A percentile compares a stretch with the other conserved stretches of the same genome.
These are phyloP conservation scores for Watsonalla binaria DNA, from an alignment of 2,888 invertebrate genomes.

Conservation along the genomic window DNA sequence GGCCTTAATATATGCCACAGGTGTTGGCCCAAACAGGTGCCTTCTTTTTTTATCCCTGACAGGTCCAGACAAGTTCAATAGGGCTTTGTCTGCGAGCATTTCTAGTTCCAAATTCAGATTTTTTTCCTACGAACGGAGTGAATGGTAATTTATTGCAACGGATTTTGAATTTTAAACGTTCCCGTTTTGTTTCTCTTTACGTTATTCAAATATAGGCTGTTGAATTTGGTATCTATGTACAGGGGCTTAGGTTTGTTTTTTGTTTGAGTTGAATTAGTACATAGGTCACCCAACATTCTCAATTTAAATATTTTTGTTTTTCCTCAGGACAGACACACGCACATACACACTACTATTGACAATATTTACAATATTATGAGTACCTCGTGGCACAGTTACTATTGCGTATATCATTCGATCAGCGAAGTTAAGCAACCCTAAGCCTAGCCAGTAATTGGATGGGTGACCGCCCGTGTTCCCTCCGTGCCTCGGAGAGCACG, in stretches of 20 bases:
- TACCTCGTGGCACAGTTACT: too few species aligned
- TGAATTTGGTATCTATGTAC: not conserved
- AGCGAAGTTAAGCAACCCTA: too few species aligned
- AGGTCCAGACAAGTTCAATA: conserved; percentile 69
- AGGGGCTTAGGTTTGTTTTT: not conserved
- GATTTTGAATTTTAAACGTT: conserved; percentile 34
- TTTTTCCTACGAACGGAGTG: conserved; percentile 39
- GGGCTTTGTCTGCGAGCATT: conserved; percentile 53
- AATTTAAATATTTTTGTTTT: too few species aligned
- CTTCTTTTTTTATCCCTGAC: conserved; percentile 31
- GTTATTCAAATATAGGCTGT: conserved; percentile 2
- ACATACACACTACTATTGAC: too few species aligned
- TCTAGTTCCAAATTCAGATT: conserved; percentile 51
- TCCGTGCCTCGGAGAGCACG: too few species aligned
- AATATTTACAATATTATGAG: too few species aligned
- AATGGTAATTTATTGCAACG: conserved; percentile 60
- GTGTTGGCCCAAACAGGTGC: conserved; percentile 67
- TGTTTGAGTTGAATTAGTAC: not conserved
- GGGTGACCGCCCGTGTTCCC: too few species aligned
- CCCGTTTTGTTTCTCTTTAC: conserved; percentile 8
- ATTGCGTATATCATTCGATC: too few species aligned
- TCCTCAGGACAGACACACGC: too few species aligned
- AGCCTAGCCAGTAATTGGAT: too few species aligned
- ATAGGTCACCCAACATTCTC: too few species aligned
- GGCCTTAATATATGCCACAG: conserved; percentile 62